Evolutionary conservation across 2,888 invertebrate genomes (phyloP).

Genomic region (Melanargia galathea): DNA sequence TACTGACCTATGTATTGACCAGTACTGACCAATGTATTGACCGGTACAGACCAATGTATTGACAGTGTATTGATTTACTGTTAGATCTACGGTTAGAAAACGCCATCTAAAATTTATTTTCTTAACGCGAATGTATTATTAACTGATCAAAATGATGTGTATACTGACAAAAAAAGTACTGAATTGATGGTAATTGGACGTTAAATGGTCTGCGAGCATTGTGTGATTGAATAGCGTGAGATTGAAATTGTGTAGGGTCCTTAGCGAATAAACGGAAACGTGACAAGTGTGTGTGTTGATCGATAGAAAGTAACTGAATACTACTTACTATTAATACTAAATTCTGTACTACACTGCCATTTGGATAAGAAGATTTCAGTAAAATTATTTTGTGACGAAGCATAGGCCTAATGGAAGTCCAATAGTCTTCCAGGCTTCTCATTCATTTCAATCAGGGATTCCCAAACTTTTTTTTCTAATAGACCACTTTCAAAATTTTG

Average conservation of each 20-base stretch:
- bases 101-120: not conserved
- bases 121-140: conserved; percentile 7
- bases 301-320: not conserved
- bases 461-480: too few relatives aligned
- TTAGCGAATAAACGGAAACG: conserved; percentile 57
- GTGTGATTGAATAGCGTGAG: conserved; percentile 41
- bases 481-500: too few relatives aligned
- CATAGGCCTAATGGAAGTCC: too few relatives aligned
- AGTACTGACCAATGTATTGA: too few relatives aligned
- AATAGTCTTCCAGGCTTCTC: too few relatives aligned
- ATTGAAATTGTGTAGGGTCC: conserved; percentile 57
- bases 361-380: too few relatives aligned
- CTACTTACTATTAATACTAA: too few relatives aligned
- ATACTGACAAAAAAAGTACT: conserved; percentile 15
- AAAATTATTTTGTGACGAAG: too few relatives aligned
- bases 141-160: conserved; percentile 3
- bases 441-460: too few relatives aligned
- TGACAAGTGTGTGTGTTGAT: conserved; percentile 45
- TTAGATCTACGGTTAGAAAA: not conserved
- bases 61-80: not conserved
- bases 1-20: too few relatives aligned
- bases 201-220: conserved; percentile 27
- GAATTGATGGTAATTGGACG: conserved; percentile 22
- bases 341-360: too few relatives aligned
- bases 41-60: not conserved